Percentiles rank a stretch among this genome's conserved stretches.
Conservation (phyloP, 2,113 vertebrate genomes). For the Scartelaos histophorus region DNA sequence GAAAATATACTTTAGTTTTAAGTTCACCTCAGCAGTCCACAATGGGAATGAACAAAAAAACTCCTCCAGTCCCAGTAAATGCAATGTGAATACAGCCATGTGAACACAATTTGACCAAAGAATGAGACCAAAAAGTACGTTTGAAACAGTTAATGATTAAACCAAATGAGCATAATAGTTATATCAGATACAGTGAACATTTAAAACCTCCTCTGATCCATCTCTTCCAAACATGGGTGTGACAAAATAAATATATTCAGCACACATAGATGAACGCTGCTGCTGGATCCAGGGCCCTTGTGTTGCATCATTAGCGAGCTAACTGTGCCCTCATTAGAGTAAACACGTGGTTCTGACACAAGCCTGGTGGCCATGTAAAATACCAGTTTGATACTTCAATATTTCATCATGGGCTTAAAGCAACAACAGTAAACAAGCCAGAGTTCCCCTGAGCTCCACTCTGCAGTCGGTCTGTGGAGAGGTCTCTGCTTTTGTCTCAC, state of each 20-base stretch:
- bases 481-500: slow-evolving; percentile 19
- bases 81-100: no score
- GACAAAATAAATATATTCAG: not conserved
- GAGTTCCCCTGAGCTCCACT: slow-evolving; percentile 32
- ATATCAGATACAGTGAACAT: not conserved
- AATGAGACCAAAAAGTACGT: no score
- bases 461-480: slow-evolving; percentile 18
- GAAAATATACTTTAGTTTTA: no score
- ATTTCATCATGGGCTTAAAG: slow-evolving; percentile 63
- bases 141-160: no score
- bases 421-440: slow-evolving; percentile 49
- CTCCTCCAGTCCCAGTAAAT: no score
- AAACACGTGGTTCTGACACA: slow-evolving; percentile 47
- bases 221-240: no score
- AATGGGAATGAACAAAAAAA: no score
- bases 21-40: no score
- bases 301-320: slow-evolving; percentile 28
- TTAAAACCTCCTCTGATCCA: not conserved
- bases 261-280: not conserved
- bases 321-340: slow-evolving; percentile 55
- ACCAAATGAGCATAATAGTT: not conserved
- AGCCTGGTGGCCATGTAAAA: slow-evolving; percentile 62
- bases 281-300: slow-evolving; percentile 7
- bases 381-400: slow-evolving; percentile 68
- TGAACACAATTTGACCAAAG: no score